These are phyloP conservation scores for Ceryle rudis DNA, from an alignment of 2,797 vertebrate species.

Conservation along the genomic window DNA sequence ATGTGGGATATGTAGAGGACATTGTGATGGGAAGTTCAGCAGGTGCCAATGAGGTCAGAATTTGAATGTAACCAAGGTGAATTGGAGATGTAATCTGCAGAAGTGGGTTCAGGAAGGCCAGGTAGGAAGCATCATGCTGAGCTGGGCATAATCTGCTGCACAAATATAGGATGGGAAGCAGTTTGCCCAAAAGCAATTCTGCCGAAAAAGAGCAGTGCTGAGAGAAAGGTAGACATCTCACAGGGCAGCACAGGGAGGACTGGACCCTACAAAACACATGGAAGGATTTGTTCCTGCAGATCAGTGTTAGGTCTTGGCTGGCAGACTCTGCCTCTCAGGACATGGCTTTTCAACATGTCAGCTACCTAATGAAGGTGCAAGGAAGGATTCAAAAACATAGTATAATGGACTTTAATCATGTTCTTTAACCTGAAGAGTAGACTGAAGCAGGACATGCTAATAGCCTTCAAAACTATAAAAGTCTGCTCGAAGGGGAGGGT, in stretches of 20 bases:
- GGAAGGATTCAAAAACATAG: not conserved
- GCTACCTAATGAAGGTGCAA: not conserved
- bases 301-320: not conserved
- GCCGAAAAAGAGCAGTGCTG: not conserved
- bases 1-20: not conserved
- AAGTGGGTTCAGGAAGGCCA: not conserved
- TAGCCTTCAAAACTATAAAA: not conserved
- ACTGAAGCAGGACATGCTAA: not conserved
- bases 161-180: not conserved
- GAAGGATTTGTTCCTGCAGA: not conserved
- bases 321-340: not conserved
- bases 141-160: not conserved
- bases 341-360: rapidly evolving
- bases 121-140: not conserved
- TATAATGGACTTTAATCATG: not conserved
- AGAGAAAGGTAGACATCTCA: not conserved
- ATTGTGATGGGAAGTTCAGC: not conserved
- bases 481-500: not conserved
- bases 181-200: not conserved
- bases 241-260: not conserved
- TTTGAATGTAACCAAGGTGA: not conserved
- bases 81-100: not conserved
- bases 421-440: not conserved
- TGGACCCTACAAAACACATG: not conserved
- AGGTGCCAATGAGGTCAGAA: not conserved